Conservation (phyloP, 92 coral and sea anemone species). For the Desmophyllum pertusum region DNA sequence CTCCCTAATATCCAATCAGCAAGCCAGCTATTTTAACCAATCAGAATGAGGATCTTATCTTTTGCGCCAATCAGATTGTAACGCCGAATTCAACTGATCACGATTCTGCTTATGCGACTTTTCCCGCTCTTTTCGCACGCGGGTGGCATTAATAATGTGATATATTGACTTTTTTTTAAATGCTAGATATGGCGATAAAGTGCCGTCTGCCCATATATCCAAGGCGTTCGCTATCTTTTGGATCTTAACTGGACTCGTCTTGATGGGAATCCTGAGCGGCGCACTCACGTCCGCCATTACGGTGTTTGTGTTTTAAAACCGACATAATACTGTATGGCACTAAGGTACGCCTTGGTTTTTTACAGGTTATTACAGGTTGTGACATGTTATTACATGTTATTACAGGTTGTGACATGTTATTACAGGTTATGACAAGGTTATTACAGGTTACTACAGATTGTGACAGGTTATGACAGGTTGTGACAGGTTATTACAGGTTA, state of each 20-base stretch:
- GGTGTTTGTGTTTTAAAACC: constrained; percentile 41
- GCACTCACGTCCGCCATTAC: constrained; percentile 72
- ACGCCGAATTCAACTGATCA: no score
- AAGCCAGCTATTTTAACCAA: neutral
- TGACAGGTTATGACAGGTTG: no score
- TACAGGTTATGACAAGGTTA: no score
- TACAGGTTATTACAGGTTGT: no score
- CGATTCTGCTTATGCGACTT: neutral
- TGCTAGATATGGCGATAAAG: constrained; percentile 72
- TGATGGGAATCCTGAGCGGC: constrained; percentile 63
- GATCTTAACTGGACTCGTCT: constrained; percentile 65
- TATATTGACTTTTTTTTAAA: neutral
- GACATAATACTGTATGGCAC: constrained; percentile 61
- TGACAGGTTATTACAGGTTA: no score
- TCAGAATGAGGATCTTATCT: neutral
- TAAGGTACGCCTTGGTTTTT: constrained; percentile 33
- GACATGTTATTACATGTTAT: no score
- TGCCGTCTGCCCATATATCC: constrained; percentile 50
- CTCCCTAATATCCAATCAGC: no score
- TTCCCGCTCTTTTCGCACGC: neutral
- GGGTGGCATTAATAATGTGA: no score
- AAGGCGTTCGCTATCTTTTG: constrained; percentile 63
- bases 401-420: no score
- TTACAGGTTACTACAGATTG: no score
- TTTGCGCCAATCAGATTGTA: neutral